Conservation (phyloP, 2,113 vertebrate species). For the Gallinago paraguaiae region DNA sequence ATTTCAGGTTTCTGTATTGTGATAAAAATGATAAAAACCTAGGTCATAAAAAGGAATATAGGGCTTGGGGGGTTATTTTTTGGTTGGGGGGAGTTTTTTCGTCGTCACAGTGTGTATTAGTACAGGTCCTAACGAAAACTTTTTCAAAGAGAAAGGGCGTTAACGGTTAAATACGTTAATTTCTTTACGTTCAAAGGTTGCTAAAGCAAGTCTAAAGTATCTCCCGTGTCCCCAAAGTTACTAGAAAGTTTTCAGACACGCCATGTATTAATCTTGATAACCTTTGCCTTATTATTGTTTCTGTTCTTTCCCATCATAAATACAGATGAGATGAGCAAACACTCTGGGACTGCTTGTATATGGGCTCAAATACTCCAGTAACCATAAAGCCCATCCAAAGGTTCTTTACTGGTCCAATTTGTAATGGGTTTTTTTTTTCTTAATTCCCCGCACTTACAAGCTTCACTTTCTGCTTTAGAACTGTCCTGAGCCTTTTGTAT, state of each 20-base stretch:
- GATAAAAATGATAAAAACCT: slow-evolving; percentile 32
- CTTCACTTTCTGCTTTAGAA: slow-evolving; percentile 61
- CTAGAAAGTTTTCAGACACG: slow-evolving; percentile 36
- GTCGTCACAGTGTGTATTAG: slow-evolving; percentile 53
- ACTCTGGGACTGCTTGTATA: slow-evolving; percentile 73
- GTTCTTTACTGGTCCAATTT: slow-evolving; percentile 69
- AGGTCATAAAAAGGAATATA: slow-evolving; percentile 44
- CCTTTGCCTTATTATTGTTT: slow-evolving; percentile 76
- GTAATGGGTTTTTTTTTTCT: slow-evolving; percentile 64
- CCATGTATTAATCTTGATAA: slow-evolving; percentile 46
- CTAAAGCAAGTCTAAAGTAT: slow-evolving; percentile 14
- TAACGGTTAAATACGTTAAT: slow-evolving; percentile 18
- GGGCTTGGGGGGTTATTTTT: slow-evolving; percentile 35
- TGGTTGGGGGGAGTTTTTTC: neutral
- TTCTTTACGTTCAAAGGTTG: slow-evolving; percentile 18
- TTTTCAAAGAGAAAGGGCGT: slow-evolving; percentile 17
- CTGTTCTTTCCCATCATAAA: slow-evolving; percentile 66
- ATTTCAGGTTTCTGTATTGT: slow-evolving; percentile 59
- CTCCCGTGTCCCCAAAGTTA: slow-evolving; percentile 35
- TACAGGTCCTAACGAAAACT: neutral
- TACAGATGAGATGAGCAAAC: slow-evolving; percentile 75
- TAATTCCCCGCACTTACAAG: slow-evolving; percentile 33
- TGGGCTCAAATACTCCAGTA: slow-evolving; percentile 63
- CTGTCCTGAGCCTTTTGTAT: slow-evolving; percentile 69
- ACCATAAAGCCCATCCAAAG: slow-evolving; percentile 61